Conservation (phyloP, 2,113 vertebrate genomes). For the Paracanthobrama guichenoti region DNA sequence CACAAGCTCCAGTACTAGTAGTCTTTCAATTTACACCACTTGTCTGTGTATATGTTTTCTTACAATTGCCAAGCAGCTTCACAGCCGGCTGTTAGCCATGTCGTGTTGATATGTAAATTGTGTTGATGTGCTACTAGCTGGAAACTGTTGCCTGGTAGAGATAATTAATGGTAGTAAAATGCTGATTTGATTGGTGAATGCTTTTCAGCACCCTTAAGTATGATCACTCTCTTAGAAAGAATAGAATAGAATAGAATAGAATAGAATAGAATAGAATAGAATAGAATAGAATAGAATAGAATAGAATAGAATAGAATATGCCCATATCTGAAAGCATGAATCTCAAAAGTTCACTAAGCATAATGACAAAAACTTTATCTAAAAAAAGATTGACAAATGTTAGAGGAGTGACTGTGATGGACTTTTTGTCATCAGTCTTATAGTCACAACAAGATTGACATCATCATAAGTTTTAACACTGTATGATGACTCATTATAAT, state of each 20-base stretch:
- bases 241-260: background rate
- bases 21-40: background rate
- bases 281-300: background rate
- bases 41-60: background rate
- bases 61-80: conserved; percentile 16
- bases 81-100: conserved; percentile 31
- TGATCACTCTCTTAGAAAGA: too few species aligned
- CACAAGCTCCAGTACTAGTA: background rate
- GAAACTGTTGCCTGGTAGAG: conserved; percentile 29
- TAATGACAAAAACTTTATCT: background rate
- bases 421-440: background rate
- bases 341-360: background rate
- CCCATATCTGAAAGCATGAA: background rate
- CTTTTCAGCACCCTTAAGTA: conserved; percentile 2
- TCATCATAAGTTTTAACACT: conserved; percentile 40
- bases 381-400: background rate
- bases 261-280: background rate
- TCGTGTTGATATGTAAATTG: conserved; percentile 42
- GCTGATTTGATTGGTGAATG: conserved; percentile 17
- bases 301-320: background rate
- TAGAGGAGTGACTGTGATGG: too few species aligned
- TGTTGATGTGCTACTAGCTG: conserved; percentile 34
- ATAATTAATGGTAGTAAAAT: conserved; percentile 26
- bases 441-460: conserved; percentile 26
- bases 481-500: conserved; percentile 43